Evolutionary conservation across 1,140 invertebrate genomes (phyloP).

Genomic region (Pantala flavescens): DNA sequence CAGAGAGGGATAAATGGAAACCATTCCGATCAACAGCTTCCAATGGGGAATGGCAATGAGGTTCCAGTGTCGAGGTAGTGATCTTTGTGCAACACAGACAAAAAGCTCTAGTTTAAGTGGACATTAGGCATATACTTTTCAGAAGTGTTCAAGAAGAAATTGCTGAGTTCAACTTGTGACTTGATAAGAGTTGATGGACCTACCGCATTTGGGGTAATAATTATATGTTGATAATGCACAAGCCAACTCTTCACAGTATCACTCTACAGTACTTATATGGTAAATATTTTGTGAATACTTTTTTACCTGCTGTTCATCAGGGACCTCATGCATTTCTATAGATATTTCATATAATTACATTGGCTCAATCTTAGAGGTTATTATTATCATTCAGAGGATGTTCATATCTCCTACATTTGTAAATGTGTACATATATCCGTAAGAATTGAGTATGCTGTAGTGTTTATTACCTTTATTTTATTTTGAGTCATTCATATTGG

Average conservation of each 20-base stretch:
- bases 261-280: no score
- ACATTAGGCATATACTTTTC: no score
- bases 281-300: neutral
- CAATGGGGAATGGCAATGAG: constrained; percentile 34
- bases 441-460: neutral
- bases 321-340: neutral
- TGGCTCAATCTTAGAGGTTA: neutral
- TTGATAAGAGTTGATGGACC: no score
- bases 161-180: no score
- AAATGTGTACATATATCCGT: neutral
- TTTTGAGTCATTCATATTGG: neutral
- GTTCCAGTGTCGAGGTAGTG: constrained; percentile 32
- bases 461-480: neutral
- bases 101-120: no score
- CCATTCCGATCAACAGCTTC: neutral
- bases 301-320: constrained; percentile 1
- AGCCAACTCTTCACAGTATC: no score
- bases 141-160: no score
- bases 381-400: neutral
- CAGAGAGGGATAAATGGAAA: constrained; percentile 22
- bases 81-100: no score
- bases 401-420: neutral
- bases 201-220: no score
- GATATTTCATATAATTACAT: neutral
- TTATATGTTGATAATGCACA: no score